phyloP scores from a whole-genome alignment of 2,113 vertebrate species.

The Thunnus thynnus region DNA sequence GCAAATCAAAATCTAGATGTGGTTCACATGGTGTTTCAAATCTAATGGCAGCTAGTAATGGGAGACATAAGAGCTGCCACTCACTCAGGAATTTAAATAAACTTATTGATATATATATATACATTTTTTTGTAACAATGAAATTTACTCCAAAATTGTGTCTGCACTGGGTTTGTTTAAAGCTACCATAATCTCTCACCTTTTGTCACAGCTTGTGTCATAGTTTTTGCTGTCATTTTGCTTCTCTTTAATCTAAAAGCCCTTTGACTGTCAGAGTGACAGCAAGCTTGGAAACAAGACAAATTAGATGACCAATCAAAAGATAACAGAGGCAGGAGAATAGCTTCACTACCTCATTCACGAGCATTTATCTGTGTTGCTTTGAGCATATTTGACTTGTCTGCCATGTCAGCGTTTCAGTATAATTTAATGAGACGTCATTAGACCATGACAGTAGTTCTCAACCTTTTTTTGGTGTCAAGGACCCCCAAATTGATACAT shows the following conservation, averaged over 20 bases:
- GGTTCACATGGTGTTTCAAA: conserved; percentile 18
- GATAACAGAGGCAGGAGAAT: background rate
- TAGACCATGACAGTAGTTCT: background rate
- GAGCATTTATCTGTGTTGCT: background rate
- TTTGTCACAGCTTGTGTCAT: conserved; percentile 9
- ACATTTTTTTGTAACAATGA: background rate
- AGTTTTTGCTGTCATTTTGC: conserved; percentile 14
- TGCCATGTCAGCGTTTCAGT: background rate
- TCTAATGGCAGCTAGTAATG: background rate
- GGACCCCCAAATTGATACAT: too few species aligned
- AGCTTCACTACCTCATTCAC: background rate
- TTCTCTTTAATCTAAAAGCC: background rate
- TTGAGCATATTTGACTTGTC: background rate
- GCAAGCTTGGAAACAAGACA: background rate
- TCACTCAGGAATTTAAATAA: background rate
- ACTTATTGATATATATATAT: background rate
- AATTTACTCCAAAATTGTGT: background rate
- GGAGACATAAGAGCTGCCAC: background rate
- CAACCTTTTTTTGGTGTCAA: too few species aligned
- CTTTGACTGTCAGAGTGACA: background rate
- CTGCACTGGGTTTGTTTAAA: background rate
- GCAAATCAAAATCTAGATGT: conserved; percentile 44
- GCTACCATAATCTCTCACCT: background rate
- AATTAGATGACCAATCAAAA: background rate
- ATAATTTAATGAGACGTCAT: background rate